These are phyloP conservation scores for Gallirallus australis DNA, from an alignment of 2,797 vertebrate genomes.

Conservation along the genomic window DNA sequence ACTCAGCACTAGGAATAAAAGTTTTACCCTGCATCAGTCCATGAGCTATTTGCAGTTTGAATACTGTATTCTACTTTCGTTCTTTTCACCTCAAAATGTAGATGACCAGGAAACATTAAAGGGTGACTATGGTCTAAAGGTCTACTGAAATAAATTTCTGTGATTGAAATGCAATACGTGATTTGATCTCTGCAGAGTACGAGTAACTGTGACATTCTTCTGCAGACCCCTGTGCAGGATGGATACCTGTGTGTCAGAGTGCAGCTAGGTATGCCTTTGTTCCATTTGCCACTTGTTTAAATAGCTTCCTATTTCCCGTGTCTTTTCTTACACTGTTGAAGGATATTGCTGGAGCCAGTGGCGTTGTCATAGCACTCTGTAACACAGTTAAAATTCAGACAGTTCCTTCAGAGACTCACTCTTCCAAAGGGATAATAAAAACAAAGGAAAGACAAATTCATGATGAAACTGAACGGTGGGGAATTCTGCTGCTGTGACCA, in stretches of 20 bases:
- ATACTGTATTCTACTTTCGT: neutral
- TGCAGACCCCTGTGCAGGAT: neutral
- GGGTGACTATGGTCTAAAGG: neutral
- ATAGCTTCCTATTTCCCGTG: neutral
- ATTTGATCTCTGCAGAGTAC: neutral
- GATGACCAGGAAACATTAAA: neutral
- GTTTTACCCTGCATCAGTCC: neutral
- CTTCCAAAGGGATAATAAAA: neutral
- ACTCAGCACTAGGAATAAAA: neutral
- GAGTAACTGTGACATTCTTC: neutral
- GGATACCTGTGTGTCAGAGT: accelerated
- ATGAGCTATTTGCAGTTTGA: neutral
- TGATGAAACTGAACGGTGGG: neutral
- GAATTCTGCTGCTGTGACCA: neutral
- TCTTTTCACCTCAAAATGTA: neutral
- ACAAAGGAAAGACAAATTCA: neutral
- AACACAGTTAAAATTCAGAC: neutral
- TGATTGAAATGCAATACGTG: neutral
- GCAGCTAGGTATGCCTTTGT: neutral
- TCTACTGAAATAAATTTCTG: neutral
- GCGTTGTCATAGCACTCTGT: neutral
- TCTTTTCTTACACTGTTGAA: neutral
- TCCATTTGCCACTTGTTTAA: neutral
- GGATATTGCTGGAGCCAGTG: neutral
- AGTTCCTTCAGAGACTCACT: neutral